Base-by-base conservation (phyloP, 1,140 invertebrate genomes). In the Achroia grisella region DNA sequence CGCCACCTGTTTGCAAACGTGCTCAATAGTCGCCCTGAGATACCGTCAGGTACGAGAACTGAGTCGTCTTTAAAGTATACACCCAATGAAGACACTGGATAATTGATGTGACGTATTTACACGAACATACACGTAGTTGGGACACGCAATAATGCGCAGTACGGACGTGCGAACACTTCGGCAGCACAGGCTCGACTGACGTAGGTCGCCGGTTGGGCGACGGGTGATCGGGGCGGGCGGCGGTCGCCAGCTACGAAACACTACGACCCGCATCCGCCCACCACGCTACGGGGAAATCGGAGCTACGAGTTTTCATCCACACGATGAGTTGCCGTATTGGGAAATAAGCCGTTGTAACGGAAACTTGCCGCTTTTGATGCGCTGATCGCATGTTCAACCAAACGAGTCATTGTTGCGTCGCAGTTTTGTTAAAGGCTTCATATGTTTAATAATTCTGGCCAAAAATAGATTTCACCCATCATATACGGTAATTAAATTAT, bases 181-280 rank as follows among this genome's bases (percentile, higher is more conserved):
- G 35, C n/a, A 45, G 49, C 52, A 39, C 64, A 61, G 66, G 60
- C 64, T 69, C 62, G 50, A 79, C 75, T 82, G 78, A 82, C 78
- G 78, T 77, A 67, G 62, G 51, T 49, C 40, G 43, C 32, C 33
- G 39, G 55, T 39, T 43, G 53, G 41, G 30, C 39, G 43, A 36
- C 32, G 50, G 44, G 39, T 30, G 46, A 46, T 41, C 51, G 59
- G 52, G 31, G 56, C 52, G 58, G 55, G 67, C 62, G 60, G 64
- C 61, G 52, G 58, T 62, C 52, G 45, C 52, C 41, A 36, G 56
- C 66, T 65, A 60, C 67, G 62, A 48, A 50, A 30, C 59, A 51
- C 65, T 69, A 71, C 67, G 62, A 50, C 53, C 48, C 60, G 55
- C 61, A 65, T 56, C 73, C 69, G 73, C 73, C 73, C 76, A 71